A percentile compares a stretch with the other conserved stretches of the same genome.
Evolutionary conservation across 2,888 invertebrate genomes (phyloP).

Genomic region (Sthenelais limicola): DNA sequence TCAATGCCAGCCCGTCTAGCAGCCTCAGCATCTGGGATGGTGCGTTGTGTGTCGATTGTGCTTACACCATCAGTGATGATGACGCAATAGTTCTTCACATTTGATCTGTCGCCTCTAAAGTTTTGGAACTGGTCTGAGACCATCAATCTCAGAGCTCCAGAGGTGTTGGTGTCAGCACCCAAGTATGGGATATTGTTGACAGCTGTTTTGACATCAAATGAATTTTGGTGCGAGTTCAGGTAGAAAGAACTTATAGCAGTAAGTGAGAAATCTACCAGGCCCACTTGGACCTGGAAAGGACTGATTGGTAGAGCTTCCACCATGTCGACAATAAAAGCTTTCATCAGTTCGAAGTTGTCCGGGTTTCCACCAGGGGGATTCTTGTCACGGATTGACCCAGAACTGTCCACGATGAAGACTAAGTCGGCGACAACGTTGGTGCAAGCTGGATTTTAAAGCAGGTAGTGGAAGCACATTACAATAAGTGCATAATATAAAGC

Average conservation of each 20-base stretch:
- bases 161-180: slow-evolving; percentile 18
- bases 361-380: slow-evolving; percentile 24
- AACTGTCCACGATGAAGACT: slow-evolving; percentile 35
- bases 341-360: slow-evolving; percentile 30
- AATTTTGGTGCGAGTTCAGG: slow-evolving; percentile 16
- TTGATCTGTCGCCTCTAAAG: slow-evolving; percentile 15
- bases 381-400: slow-evolving; percentile 28
- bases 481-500: no score
- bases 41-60: slow-evolving; percentile 25
- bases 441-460: no score
- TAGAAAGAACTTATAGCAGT: slow-evolving; percentile 9
- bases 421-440: slow-evolving; percentile 10
- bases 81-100: slow-evolving; percentile 15
- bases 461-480: no score
- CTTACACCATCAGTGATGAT: slow-evolving; percentile 29
- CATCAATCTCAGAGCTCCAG: slow-evolving; percentile 24
- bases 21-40: slow-evolving; percentile 5
- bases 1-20: neutral
- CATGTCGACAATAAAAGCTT: slow-evolving; percentile 20
- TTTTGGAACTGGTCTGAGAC: slow-evolving; percentile 21
- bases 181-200: slow-evolving; percentile 32
- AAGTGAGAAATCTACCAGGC: slow-evolving; percentile 15
- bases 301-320: slow-evolving; percentile 8
- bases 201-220: neutral
- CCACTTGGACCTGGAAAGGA: slow-evolving; percentile 17